Conservation (phyloP, 2,888 invertebrate species). For the Phorcus lineatus region DNA sequence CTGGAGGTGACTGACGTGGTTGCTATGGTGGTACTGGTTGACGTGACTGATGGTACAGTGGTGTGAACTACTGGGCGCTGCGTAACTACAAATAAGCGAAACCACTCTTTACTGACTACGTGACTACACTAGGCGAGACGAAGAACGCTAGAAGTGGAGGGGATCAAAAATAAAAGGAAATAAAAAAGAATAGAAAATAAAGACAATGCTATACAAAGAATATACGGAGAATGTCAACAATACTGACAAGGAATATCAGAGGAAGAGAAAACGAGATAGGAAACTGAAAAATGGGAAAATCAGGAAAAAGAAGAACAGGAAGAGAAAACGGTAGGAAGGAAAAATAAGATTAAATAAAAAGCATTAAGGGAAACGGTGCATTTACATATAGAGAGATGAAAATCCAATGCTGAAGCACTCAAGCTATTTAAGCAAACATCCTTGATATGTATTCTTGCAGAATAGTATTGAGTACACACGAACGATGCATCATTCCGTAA, state of each 20-base stretch:
- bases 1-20: neutral
- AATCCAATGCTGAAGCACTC: no score
- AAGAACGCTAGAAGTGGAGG: no score
- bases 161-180: no score
- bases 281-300: neutral
- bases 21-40: constrained; percentile 9
- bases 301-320: neutral
- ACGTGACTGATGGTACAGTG: constrained; percentile 17
- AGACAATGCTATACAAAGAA: neutral
- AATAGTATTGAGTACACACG: no score
- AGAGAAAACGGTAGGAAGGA: neutral
- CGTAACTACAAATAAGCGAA: constrained; percentile 10
- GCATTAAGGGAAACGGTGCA: no score
- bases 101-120: neutral
- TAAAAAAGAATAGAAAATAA: no score
- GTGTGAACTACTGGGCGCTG: constrained; percentile 20
- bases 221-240: no score
- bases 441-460: no score
- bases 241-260: neutral
- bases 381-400: no score
- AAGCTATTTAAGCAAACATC: no score
- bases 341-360: neutral
- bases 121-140: no score
- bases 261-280: neutral
- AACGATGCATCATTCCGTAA: neutral